Evolutionary conservation across 2,888 invertebrate species (phyloP).

Genomic region (Leptopilina syphax): DNA sequence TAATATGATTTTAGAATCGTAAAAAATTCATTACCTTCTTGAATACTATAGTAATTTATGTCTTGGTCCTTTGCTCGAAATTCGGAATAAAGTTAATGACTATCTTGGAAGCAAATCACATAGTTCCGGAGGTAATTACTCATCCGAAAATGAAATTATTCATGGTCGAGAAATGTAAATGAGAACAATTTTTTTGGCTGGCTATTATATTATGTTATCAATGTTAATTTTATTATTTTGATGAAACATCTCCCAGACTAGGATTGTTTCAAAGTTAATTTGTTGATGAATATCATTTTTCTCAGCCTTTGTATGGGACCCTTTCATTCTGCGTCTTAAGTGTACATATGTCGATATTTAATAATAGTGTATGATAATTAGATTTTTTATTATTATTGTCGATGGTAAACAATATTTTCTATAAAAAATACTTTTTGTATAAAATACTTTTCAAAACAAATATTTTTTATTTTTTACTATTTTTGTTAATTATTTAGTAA

Average conservation of each 20-base stretch:
- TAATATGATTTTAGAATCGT: no score
- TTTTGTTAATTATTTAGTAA: no score
- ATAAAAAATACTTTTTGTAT: no score
- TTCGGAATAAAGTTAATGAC: background rate
- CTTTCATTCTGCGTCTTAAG: slow-evolving; percentile 1
- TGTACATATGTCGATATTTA: slow-evolving; percentile 37
- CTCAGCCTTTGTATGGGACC: background rate
- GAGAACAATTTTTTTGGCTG: slow-evolving; percentile 7
- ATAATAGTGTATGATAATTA: background rate
- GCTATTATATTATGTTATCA: background rate
- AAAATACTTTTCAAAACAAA: no score
- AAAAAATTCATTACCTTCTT: background rate
- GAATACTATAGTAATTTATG: background rate
- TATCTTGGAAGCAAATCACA: background rate
- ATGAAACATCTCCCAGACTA: background rate
- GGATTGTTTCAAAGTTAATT: slow-evolving; percentile 14
- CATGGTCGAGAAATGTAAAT: slow-evolving; percentile 19
- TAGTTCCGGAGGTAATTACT: background rate
- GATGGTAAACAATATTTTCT: no score
- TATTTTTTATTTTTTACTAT: no score
- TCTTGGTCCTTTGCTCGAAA: background rate
- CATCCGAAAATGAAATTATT: background rate
- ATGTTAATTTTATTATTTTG: slow-evolving; percentile 9
- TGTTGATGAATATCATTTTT: slow-evolving; percentile 15
- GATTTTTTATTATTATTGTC: background rate